Conservation (phyloP, 2,797 vertebrate species). For the Apodemus agrarius region DNA sequence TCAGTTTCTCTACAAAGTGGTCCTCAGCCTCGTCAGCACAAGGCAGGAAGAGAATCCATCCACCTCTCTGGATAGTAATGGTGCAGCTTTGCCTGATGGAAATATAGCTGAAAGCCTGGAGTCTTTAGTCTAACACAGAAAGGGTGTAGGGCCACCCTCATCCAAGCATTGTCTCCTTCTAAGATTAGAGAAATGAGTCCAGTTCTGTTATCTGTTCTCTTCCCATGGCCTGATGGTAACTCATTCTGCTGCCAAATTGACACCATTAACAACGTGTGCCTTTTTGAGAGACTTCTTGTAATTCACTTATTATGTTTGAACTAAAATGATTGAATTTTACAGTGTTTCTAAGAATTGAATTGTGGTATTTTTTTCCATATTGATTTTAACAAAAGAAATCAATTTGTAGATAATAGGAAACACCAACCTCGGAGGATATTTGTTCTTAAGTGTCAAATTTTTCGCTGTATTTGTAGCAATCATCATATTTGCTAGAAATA, state of each 20-base stretch:
- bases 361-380: constrained; percentile 84
- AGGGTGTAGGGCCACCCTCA: not conserved
- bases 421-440: constrained; percentile 80
- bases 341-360: constrained; percentile 88
- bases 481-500: constrained; percentile 88
- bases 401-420: constrained; percentile 90
- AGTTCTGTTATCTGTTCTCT: constrained; percentile 75
- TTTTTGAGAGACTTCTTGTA: constrained; percentile 88
- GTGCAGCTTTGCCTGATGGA: constrained; percentile 89
- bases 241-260: constrained; percentile 84
- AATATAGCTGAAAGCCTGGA: constrained; percentile 94
- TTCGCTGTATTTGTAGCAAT: constrained; percentile 90
- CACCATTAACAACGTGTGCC: constrained; percentile 90
- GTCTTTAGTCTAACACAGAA: constrained; percentile 92
- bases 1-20: constrained; percentile 97
- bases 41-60: constrained; percentile 93
- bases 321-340: constrained; percentile 88
- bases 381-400: constrained; percentile 86
- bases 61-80: constrained; percentile 92
- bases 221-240: constrained; percentile 64
- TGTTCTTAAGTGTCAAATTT: constrained; percentile 88
- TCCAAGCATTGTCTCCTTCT: constrained; percentile 74
- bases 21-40: constrained; percentile 95
- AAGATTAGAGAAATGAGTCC: constrained; percentile 69
- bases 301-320: constrained; percentile 84